Evolutionary conservation across 2,888 invertebrate genomes (phyloP).

Genomic region (Agrochola lota): DNA sequence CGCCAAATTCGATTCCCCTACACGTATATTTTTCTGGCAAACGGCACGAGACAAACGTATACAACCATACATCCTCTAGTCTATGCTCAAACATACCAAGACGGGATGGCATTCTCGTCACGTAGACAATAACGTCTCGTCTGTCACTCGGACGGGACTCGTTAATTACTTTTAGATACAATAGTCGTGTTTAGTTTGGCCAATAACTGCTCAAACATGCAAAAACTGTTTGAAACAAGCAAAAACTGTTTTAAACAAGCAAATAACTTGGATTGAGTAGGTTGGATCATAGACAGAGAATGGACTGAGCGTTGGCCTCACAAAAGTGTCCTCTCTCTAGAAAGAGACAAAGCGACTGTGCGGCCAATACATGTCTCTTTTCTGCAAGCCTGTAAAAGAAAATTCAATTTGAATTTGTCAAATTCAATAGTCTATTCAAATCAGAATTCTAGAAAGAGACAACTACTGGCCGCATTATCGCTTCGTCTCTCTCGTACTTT

Average conservation of each 20-base stretch:
- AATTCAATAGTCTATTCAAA: no score
- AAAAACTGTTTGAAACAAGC: neutral
- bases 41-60: conserved; percentile 55
- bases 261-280: neutral
- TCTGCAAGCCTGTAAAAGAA: no score
- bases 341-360: no score
- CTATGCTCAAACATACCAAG: conserved; percentile 47
- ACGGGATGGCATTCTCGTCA: conserved; percentile 59
- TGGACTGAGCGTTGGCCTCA: no score
- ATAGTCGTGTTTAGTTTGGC: conserved; percentile 20
- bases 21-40: conserved; percentile 59
- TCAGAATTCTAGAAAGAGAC: no score
- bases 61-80: conserved; percentile 57
- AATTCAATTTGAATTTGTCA: no score
- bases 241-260: neutral
- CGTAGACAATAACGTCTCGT: conserved; percentile 67
- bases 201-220: conserved; percentile 6
- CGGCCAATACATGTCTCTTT: no score
- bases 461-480: no score
- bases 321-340: no score
- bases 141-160: conserved; percentile 59
- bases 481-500: no score
- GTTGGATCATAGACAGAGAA: no score
- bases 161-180: conserved; percentile 63
- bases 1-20: conserved; percentile 60